Base-by-base conservation (phyloP, 1,140 invertebrate genomes). In the Drosophila orena region DNA sequence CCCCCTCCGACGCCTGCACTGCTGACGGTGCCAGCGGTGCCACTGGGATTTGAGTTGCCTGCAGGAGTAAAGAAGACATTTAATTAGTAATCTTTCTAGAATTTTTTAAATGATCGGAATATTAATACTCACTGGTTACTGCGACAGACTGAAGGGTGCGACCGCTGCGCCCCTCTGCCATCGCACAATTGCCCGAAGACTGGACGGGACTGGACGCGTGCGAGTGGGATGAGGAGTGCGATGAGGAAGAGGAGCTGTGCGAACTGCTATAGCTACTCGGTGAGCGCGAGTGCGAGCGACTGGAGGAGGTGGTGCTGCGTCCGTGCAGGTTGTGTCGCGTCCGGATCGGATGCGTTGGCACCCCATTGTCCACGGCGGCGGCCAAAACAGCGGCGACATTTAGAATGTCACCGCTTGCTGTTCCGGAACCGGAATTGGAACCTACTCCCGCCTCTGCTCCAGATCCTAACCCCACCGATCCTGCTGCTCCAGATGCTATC, bases 241-340 rank as follows among this genome's bases (percentile, higher is more conserved):
- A 91, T 44, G 84, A 89, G 61, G 90, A 91, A 11, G 90, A 91
- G 49, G 86, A 89, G 77, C 91, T 92, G 44, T 92, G 91, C 44
- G 92, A 92, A 35, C 91, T 92, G 74, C 92, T 92, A 55, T 92
- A 92, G 56, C 91, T 92, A 66, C 91, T 92, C 68, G 92, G 92
- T 17, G 91, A 89, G 89, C 94, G 72, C 77, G 93, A 93, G 92
- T 95, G 93, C 55, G 93, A 93, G 70, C 93, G 91, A 77, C 93
- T 93, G 54, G 93, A 93, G 58, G 93, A 93, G 49, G 93, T 93
- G 44, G 91, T 91, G 77, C 91, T 91, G 43, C 91, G 81, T 35
- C 91, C 91, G 58, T 92, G 88, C 54, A 91, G 66, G 71, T 88
- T 72, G 58, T 81, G 84, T 58, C 88, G 81, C 43, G 61, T 58